These are phyloP conservation scores for Eristalis tenax DNA, from an alignment of 2,888 invertebrate genomes.

Conservation along the genomic window DNA sequence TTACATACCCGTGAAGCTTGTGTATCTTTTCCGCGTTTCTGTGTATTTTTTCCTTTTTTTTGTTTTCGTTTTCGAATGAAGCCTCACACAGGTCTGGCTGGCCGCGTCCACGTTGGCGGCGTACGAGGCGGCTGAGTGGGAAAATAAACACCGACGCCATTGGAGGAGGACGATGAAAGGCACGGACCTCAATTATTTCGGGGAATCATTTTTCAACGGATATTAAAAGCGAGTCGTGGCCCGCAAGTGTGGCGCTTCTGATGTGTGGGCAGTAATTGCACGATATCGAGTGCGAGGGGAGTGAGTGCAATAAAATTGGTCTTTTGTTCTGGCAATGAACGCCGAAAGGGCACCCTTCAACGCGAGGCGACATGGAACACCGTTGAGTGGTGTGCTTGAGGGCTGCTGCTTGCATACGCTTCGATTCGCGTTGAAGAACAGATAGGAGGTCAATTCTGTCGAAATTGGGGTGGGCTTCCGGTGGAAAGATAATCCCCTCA, in stretches of 20 bases:
- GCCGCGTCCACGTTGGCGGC: background rate
- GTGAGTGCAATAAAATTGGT: conserved; percentile 35
- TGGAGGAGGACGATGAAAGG: conserved; percentile 46
- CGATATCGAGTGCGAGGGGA: background rate
- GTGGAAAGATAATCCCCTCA: no score
- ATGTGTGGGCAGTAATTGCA: conserved; percentile 39
- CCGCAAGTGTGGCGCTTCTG: conserved; percentile 15
- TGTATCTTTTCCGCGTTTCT: conserved; percentile 18
- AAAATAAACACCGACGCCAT: conserved; percentile 50
- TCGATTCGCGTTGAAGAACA: no score
- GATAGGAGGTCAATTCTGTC: no score
- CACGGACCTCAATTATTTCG: conserved; percentile 61
- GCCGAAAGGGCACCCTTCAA: background rate
- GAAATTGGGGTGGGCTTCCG: no score
- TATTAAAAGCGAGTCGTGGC: conserved; percentile 53
- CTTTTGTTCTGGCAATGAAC: conserved; percentile 5
- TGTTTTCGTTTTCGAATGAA: conserved; percentile 23
- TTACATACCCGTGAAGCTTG: conserved; percentile 63
- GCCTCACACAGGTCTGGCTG: conserved; percentile 39
- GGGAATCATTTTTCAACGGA: conserved; percentile 67
- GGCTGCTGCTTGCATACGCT: background rate
- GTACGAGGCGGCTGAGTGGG: background rate
- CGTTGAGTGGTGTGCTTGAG: background rate
- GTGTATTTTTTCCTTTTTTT: background rate
- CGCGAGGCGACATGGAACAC: background rate